phyloP scores from a whole-genome alignment of 92 coral and sea anemone species.

The Montipora capitata region DNA sequence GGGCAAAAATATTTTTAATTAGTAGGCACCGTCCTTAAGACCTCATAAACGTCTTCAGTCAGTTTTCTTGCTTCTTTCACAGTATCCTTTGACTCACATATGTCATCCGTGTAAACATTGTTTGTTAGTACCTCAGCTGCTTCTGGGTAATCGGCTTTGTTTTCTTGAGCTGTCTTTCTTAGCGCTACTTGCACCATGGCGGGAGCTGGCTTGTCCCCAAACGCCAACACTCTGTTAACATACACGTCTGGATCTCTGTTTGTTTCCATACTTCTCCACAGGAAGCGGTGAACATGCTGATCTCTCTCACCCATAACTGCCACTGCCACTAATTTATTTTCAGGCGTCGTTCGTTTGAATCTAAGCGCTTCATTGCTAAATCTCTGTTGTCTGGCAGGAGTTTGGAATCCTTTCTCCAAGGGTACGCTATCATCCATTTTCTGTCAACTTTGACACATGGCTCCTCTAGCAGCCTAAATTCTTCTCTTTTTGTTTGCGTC shows the following conservation, averaged over 20 bases:
- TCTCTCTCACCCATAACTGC: slow-evolving; percentile 71
- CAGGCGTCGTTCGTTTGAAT: slow-evolving; percentile 48
- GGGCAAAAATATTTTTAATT: no score
- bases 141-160: no score
- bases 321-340: slow-evolving; percentile 29
- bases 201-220: no score
- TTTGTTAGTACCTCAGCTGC: no score
- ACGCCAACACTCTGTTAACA: no score
- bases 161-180: no score
- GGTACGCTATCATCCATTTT: slow-evolving; percentile 69
- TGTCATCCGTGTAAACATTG: no score
- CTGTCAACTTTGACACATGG: slow-evolving; percentile 50
- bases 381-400: slow-evolving; percentile 58
- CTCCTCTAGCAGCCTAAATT: slow-evolving; percentile 51
- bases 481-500: slow-evolving; percentile 75
- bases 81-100: no score
- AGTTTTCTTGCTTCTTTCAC: no score
- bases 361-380: slow-evolving; percentile 44
- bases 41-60: no score
- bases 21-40: no score
- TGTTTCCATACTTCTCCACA: slow-evolving; percentile 67
- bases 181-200: no score
- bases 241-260: slow-evolving; percentile 57
- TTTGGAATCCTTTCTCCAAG: slow-evolving; percentile 54
- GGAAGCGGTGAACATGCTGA: slow-evolving; percentile 75